A percentile compares a stretch with the other conserved stretches of the same genome.
Conservation (phyloP, 1,140 invertebrate species). For the Heliconius himera region DNA sequence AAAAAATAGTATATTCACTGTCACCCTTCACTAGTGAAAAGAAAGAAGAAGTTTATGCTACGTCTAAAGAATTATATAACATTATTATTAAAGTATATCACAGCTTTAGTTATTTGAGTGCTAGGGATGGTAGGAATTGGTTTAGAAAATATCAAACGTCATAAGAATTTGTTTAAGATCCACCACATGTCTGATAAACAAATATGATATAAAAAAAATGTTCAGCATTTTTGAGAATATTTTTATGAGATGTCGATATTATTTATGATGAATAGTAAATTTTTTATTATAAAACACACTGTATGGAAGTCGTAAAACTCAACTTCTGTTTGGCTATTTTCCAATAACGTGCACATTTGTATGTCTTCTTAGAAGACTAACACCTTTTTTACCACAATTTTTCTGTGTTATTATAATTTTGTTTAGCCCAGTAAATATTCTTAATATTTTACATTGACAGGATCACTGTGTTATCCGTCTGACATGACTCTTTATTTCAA, state of each 20-base stretch:
- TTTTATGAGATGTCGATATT: background rate
- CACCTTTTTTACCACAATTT: background rate
- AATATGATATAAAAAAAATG: background rate
- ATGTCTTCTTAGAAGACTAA: background rate
- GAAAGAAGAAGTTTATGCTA: too few species aligned
- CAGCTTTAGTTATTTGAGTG: too few species aligned
- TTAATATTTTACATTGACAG: background rate
- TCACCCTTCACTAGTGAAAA: too few species aligned
- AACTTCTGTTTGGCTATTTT: constrained; percentile 19
- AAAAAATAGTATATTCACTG: too few species aligned
- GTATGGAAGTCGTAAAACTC: constrained; percentile 17
- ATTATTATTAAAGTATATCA: too few species aligned
- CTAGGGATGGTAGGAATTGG: too few species aligned
- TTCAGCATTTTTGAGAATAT: background rate
- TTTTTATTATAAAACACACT: constrained; percentile 24
- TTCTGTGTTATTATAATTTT: background rate
- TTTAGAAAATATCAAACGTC: background rate
- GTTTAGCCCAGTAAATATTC: background rate
- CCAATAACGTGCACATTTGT: constrained; percentile 12
- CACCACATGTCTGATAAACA: background rate
- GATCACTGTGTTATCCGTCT: too few species aligned
- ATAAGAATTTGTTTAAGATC: background rate
- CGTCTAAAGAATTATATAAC: too few species aligned
- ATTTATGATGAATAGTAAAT: constrained; percentile 28
- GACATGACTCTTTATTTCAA: too few species aligned